Base-by-base conservation (phyloP, 2,888 invertebrate species). In the Cryptocephalus moraei region DNA sequence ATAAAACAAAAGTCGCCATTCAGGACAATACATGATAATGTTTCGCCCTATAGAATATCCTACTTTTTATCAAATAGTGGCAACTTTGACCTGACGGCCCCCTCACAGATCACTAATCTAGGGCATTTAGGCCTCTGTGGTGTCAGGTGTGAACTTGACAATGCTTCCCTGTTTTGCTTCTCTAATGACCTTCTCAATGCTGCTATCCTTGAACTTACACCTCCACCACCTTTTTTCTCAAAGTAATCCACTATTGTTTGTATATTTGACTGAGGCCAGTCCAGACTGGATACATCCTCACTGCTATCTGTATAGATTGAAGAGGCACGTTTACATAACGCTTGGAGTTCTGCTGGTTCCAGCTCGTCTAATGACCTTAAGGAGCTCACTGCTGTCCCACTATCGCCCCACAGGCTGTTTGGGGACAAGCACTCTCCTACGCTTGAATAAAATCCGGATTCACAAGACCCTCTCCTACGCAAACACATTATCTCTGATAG, bases 401-500 rank as follows among this genome's bases (percentile, higher is more conserved):
- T 77, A 58, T 83, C 82, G 8, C 60, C 61, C 67, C 67, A 70
- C 38, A 71, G 52, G 49, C 68, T 68, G 47, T 60, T 70, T 1
- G 69, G 70, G 9, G 69, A 70, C 13, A 71, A 49, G 49, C 70
- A 71, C 55, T 71, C 70, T 62, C 88, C 88, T 53, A 88, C 85
- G 59, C 87, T 89, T 46, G 89, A 89, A 76, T 89, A 91, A 66
- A 91, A 91, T 13, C 91, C 91, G 57, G 87, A 87, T 68, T 91
- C 91, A 67, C 90, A 90, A 13, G 90, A 91, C 47, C 87, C 91
- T 41, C 90, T 78, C 12, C 90, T 73, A 33, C 82, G 75, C n/a
- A 82, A 70, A 34, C 22, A 22, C 22, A 22, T 22, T 22, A 22
- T 22, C 22, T 22, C 22, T 6, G 22, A 22, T 6, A 22, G 22